Conservation (phyloP, 2,113 vertebrate genomes). For the Alaudala cheleensis region DNA sequence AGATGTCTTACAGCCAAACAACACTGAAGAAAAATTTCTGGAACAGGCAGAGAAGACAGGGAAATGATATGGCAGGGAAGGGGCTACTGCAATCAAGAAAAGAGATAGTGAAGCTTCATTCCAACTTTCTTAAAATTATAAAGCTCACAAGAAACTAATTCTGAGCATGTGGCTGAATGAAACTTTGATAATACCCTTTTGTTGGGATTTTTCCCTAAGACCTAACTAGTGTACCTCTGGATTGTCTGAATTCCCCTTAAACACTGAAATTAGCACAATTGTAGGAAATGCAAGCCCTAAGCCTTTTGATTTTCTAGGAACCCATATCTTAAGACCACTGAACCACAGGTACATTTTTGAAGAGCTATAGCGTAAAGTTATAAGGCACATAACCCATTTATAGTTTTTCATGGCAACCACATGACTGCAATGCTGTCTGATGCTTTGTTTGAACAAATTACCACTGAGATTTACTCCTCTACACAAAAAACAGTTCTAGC, state of each 20-base stretch:
- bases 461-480: background rate
- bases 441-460: conserved; percentile 1
- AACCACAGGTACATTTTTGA: background rate
- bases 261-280: background rate
- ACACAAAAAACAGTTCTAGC: background rate
- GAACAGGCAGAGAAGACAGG: background rate
- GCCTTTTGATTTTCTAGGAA: background rate
- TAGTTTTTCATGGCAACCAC: background rate
- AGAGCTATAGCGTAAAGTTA: background rate
- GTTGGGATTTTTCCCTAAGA: background rate
- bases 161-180: background rate
- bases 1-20: background rate
- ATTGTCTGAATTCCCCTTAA: background rate
- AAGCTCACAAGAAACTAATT: background rate
- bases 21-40: background rate
- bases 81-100: background rate
- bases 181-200: background rate
- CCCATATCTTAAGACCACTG: background rate
- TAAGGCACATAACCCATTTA: background rate
- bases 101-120: background rate
- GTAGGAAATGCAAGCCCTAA: background rate
- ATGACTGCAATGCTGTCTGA: background rate
- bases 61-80: background rate
- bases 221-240: background rate
- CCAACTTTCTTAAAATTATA: background rate